These are phyloP conservation scores for Pinna nobilis DNA, from an alignment of 1,140 invertebrate genomes.

Conservation along the genomic window DNA sequence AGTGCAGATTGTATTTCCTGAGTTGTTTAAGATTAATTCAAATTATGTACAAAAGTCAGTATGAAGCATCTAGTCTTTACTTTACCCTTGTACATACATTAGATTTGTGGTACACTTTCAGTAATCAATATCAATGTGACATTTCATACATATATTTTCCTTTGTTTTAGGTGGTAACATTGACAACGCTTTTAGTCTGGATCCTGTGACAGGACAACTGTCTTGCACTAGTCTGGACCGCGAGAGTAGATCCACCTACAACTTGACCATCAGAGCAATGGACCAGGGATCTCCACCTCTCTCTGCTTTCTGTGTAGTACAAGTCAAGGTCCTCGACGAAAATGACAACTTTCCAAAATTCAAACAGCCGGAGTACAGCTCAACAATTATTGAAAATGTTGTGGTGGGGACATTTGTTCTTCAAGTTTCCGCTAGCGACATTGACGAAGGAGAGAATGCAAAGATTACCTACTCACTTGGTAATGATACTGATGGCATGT, in stretches of 20 bases:
- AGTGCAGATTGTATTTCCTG: too few relatives aligned
- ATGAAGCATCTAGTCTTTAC: too few relatives aligned
- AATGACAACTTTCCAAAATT: conserved; percentile 64
- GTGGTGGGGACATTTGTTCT: conserved; percentile 71
- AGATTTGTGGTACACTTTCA: too few relatives aligned
- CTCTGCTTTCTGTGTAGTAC: conserved; percentile 32
- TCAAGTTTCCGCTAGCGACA: conserved; percentile 84
- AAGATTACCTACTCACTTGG: conserved; percentile 69
- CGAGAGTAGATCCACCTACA: conserved; percentile 86
- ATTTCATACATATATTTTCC: not conserved
- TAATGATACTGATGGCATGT: conserved; percentile 71
- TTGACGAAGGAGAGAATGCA: conserved; percentile 88
- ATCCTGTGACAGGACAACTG: conserved; percentile 81
- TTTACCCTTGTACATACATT: too few relatives aligned
- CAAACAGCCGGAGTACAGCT: conserved; percentile 42
- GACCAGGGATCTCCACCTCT: conserved; percentile 53
- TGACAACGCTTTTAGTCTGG: conserved; percentile 85
- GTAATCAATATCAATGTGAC: too few relatives aligned
- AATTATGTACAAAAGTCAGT: too few relatives aligned
- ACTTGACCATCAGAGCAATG: conserved; percentile 87
- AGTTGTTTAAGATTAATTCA: too few relatives aligned
- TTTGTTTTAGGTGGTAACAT: conserved; percentile 57
- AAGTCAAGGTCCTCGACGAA: conserved; percentile 55
- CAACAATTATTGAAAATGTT: conserved; percentile 76
- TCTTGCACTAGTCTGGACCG: conserved; percentile 81